These are phyloP conservation scores for Tarsius wallacei DNA, from an alignment of 2,797 vertebrate species.

Conservation along the genomic window DNA sequence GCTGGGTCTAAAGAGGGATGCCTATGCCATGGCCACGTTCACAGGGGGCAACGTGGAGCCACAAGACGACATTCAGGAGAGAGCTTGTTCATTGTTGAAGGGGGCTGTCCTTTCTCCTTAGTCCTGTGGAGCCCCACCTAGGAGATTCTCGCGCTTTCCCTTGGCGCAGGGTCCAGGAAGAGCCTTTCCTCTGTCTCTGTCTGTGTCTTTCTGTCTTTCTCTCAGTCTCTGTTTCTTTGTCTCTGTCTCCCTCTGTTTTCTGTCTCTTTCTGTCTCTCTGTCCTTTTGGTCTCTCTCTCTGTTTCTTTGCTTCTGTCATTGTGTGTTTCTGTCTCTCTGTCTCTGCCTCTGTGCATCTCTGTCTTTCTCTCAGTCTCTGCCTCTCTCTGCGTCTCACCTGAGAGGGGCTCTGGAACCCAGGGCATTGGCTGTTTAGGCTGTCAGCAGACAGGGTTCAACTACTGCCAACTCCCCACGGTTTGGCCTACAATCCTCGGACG, in stretches of 20 bases:
- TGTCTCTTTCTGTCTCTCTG: not conserved
- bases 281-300: not conserved
- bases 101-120: not conserved
- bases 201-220: not conserved
- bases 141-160: not conserved
- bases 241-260: too few species aligned
- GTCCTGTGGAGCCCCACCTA: too few species aligned
- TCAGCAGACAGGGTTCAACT: too few species aligned
- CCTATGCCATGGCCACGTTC: too few species aligned
- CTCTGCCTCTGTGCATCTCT: not conserved
- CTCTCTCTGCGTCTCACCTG: not conserved
- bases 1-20: not conserved
- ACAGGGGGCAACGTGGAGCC: too few species aligned
- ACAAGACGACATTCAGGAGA: fast-evolving
- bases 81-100: not conserved
- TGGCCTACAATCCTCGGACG: not conserved
- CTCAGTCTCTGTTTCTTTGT: not conserved
- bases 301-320: not conserved
- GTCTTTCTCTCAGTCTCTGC: not conserved
- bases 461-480: fast-evolving
- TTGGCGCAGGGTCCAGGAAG: not conserved
- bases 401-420: not conserved
- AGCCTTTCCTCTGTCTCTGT: not conserved
- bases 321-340: not conserved
- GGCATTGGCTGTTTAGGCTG: fast-evolving